phyloP scores from a whole-genome alignment of 2,888 invertebrate genomes.

The Monopis laevigella region DNA sequence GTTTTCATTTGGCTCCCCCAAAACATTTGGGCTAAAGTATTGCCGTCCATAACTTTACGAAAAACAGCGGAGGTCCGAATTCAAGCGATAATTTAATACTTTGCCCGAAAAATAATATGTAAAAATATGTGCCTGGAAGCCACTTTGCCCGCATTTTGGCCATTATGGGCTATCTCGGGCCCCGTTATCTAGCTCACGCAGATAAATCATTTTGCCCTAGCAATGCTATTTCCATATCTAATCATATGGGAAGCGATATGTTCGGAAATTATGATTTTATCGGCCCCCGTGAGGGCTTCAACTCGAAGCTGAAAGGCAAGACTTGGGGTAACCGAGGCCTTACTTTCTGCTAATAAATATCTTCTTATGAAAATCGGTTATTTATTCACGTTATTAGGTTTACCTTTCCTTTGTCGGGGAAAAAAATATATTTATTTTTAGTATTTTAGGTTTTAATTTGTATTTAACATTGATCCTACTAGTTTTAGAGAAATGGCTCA shows the following conservation, averaged over 20 bases:
- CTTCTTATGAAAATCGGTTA: constrained; percentile 10
- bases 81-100: constrained; percentile 44
- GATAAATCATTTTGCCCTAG: constrained; percentile 53
- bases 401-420: constrained; percentile 1
- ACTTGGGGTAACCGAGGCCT: neutral
- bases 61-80: constrained; percentile 12
- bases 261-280: constrained; percentile 14
- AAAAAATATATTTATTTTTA: too few species aligned
- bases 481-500: too few species aligned
- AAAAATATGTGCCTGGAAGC: constrained; percentile 45
- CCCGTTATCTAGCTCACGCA: constrained; percentile 45
- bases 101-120: constrained; percentile 47
- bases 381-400: constrained; percentile 2
- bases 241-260: constrained; percentile 28
- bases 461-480: too few species aligned
- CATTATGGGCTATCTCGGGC: constrained; percentile 47
- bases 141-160: constrained; percentile 35
- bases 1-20: constrained; percentile 5
- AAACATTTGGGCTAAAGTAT: constrained; percentile 10
- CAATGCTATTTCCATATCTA: constrained; percentile 59
- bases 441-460: too few species aligned
- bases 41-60: constrained; percentile 11
- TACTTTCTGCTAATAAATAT: constrained; percentile 1
- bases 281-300: constrained; percentile 7
- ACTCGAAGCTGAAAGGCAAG: constrained; percentile 3